Conservation (phyloP, 2,113 vertebrate species). For the Sprattus sprattus region DNA sequence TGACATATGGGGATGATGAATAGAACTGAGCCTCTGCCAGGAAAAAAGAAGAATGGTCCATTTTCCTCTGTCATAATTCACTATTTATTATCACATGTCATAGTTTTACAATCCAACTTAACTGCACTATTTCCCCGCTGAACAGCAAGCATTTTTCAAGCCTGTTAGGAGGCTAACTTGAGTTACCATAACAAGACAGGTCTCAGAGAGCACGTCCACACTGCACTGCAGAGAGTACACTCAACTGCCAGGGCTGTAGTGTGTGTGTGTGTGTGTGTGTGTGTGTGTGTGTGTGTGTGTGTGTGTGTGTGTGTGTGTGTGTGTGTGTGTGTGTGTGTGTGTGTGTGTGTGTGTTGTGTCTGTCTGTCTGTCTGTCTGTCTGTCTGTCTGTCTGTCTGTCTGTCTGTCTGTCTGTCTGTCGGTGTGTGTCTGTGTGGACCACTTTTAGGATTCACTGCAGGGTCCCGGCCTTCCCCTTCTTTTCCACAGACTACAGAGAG, state of each 20-base stretch:
- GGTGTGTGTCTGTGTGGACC: not conserved
- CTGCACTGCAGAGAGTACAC: not conserved
- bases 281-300: not conserved
- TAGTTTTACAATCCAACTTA: conserved; percentile 8
- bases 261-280: not conserved
- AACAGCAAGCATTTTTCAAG: conserved; percentile 12
- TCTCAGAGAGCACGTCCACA: not conserved
- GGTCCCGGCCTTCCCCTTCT: conserved; percentile 15
- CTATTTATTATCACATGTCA: conserved; percentile 10
- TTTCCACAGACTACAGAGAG: conserved; percentile 42
- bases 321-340: not conserved
- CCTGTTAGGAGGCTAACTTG: conserved; percentile 15
- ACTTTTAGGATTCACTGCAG: not conserved
- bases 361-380: not conserved
- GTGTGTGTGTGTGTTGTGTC: not conserved
- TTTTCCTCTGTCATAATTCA: conserved; percentile 4
- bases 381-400: not conserved
- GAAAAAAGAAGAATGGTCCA: not conserved
- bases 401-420: not conserved
- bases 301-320: not conserved
- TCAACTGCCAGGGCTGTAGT: not conserved
- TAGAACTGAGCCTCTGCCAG: not conserved
- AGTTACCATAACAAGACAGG: conserved; percentile 11
- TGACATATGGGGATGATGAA: conserved; percentile 4
- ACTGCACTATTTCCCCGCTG: not conserved